These are phyloP conservation scores for Whitmania pigra DNA, from an alignment of 1,140 invertebrate genomes.

Conservation along the genomic window DNA sequence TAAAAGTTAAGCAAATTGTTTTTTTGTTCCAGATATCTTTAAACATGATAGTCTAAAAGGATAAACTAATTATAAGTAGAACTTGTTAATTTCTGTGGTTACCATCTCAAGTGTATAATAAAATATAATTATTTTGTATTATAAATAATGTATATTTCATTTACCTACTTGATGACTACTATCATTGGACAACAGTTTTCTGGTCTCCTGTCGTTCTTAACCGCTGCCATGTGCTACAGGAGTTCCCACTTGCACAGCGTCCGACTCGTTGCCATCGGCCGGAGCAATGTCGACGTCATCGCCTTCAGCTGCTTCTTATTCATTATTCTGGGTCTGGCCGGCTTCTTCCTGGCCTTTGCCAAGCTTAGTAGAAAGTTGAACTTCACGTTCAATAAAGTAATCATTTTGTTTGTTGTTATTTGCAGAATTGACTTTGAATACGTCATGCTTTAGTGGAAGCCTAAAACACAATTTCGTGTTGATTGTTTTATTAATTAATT, in stretches of 20 bases:
- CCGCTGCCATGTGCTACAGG: constrained; percentile 3
- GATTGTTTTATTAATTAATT: background rate
- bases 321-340: background rate
- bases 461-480: background rate
- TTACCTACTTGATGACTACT: no score
- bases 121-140: no score
- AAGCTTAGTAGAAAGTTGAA: background rate
- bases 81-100: no score
- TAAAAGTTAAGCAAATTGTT: no score
- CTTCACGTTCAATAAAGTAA: constrained; percentile 8
- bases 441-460: background rate
- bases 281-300: background rate
- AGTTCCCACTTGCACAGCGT: background rate
- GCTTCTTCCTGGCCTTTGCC: background rate
- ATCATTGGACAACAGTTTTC: background rate
- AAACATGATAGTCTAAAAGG: no score
- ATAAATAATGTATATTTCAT: no score
- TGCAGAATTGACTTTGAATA: no score
- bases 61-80: no score
- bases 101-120: no score
- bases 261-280: background rate
- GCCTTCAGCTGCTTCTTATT: constrained; percentile 9
- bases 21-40: no score
- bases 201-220: background rate
- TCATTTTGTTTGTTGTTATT: no score